Conservation (phyloP, 2,888 invertebrate genomes). For the Perdita meconis region DNA sequence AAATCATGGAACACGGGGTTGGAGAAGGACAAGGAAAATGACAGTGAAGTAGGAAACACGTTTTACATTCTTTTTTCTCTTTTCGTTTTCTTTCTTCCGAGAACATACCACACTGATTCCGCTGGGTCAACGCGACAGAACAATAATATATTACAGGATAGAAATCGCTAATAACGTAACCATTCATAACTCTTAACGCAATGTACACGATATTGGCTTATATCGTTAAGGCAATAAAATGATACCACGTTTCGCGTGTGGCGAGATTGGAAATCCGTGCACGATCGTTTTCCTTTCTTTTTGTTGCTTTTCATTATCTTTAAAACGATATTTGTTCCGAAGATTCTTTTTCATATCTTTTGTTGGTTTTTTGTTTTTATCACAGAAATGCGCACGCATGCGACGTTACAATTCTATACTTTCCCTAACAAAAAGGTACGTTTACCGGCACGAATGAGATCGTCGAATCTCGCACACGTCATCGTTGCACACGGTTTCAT, state of each 20-base stretch:
- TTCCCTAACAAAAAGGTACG: not conserved
- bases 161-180: conserved; percentile 70
- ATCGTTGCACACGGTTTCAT: conserved; percentile 10
- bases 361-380: conserved; percentile 38
- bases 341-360: not conserved
- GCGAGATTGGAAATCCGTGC: conserved; percentile 57
- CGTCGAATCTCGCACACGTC: conserved; percentile 49
- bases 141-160: conserved; percentile 72
- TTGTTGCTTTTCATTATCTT: conserved; percentile 1
- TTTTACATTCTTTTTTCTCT: conserved; percentile 34
- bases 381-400: conserved; percentile 38
- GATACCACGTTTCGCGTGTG: conserved; percentile 38
- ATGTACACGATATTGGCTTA: conserved; percentile 78
- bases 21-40: conserved; percentile 15
- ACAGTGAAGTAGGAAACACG: conserved; percentile 30
- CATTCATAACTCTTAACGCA: conserved; percentile 79
- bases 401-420: conserved; percentile 17
- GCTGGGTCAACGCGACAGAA: conserved; percentile 30
- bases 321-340: conserved; percentile 9
- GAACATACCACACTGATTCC: conserved; percentile 18
- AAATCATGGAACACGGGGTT: conserved; percentile 20
- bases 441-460: conserved; percentile 33
- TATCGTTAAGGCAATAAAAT: conserved; percentile 49
- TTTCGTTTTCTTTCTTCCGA: not conserved
- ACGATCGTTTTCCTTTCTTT: conserved; percentile 1